These are phyloP conservation scores for Phymatocera aterrima DNA, from an alignment of 2,888 invertebrate species.

Conservation along the genomic window DNA sequence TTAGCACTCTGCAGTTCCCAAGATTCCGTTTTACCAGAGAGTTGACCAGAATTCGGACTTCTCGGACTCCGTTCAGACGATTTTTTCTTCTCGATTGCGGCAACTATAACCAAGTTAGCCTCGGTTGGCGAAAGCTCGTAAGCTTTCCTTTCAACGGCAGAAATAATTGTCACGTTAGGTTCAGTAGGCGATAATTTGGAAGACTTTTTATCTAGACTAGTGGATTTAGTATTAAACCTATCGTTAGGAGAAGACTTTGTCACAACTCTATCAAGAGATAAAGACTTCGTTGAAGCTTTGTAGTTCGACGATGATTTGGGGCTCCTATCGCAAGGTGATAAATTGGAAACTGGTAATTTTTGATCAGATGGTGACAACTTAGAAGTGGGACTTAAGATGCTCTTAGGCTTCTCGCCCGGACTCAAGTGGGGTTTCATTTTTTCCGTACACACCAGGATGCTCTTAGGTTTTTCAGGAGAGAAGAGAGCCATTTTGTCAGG, in stretches of 20 bases:
- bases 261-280: conserved; percentile 63
- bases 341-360: conserved; percentile 55
- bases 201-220: conserved; percentile 65
- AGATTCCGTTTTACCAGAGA: conserved; percentile 26
- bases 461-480: conserved; percentile 75
- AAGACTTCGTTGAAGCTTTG: conserved; percentile 59
- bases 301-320: conserved; percentile 55
- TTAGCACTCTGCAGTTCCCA: conserved; percentile 59
- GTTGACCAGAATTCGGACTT: conserved; percentile 49
- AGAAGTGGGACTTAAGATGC: conserved; percentile 62
- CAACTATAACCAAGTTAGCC: conserved; percentile 64
- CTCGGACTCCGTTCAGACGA: conserved; percentile 60
- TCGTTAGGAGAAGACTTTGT: conserved; percentile 55
- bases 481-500: conserved; percentile 56
- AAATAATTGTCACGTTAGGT: conserved; percentile 64
- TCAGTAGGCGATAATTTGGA: conserved; percentile 64
- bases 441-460: conserved; percentile 62
- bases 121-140: conserved; percentile 66
- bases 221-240: conserved; percentile 59
- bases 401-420: conserved; percentile 63
- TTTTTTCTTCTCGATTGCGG: conserved; percentile 66
- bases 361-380: conserved; percentile 67
- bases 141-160: conserved; percentile 62
- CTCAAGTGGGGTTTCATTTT: conserved; percentile 64
- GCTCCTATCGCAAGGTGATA: conserved; percentile 61